Evolutionary conservation across 92 coral and sea anemone species (phyloP), one percentile per base, ranked within the genome.

Genomic region (Actinernus sp.): DNA sequence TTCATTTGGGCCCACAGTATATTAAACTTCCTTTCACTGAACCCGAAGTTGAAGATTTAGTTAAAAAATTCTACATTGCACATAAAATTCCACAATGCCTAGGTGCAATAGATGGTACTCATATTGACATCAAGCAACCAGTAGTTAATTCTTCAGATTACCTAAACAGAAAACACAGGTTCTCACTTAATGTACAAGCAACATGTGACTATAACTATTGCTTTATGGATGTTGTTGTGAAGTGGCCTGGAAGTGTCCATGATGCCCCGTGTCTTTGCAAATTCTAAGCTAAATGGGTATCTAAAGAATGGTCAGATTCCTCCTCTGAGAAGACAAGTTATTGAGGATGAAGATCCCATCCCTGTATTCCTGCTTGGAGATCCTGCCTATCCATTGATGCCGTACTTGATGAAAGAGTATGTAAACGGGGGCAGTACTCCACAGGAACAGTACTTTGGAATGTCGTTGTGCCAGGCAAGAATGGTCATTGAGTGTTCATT

Each of bases 181-280:
- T 54, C 49, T 63, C 77, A 17, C 0, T 78, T 0, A 85, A 77
- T 25, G 53, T 71, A 3, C 82, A 85, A 43, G 78, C 82, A 6
- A 17, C 48, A 2, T 61, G 55, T 14, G 85, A 81, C 40, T 61
- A 87, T 32, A 81, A 43, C 27, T 81, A 87, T 50, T 74, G 76
- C 44, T 81, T 81, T 46, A 18, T 33, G 7, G 84, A 72, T 45
- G 87, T 86, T 34, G 83, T 65, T 4, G 37, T 86, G 1, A 79
- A 74, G 26, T n/a, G n/a, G n/a, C n/a, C n/a, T n/a, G n/a, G n/a
- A n/a, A n/a, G n/a, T n/a, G n/a, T n/a, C n/a, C n/a, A n/a, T n/a
- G n/a, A n/a, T n/a, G n/a, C n/a, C n/a, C n/a, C n/a, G n/a, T n/a
- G n/a, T n/a, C n/a, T n/a, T n/a, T n/a, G n/a, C n/a, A n/a, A n/a